Base-by-base conservation (phyloP, 2,113 vertebrate genomes). In the Takifugu bimaculatus region DNA sequence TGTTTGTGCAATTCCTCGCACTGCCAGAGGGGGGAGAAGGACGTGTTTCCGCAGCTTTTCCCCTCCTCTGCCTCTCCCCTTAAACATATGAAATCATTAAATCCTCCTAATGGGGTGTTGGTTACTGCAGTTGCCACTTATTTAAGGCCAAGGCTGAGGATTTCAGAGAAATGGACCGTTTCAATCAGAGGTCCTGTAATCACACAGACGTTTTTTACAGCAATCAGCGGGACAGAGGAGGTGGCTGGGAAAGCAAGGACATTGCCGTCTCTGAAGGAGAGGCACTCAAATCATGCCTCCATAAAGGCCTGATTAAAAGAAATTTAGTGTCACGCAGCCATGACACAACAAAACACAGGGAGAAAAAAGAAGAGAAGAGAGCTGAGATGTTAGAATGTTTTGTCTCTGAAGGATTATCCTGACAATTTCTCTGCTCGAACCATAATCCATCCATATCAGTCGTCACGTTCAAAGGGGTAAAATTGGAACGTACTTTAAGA, bases 371-470 rank as follows among this genome's bases (percentile, higher is more conserved):
- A 43, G 57, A 65, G 55, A 66, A 76, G 72, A 68, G 78, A 72
- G 79, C 74, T 26, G 26, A 84, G 71, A 84, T 82, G 83, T 90
- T 84, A 79, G 70, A 84, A 75, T 72, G 73, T 82, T 87, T 90
- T 86, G 82, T 88, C 77, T 84, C 78, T 82, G 75, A 75, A 71
- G 80, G 85, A 89, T 88, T 85, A 82, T 75, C 74, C 68, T 62
- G 57, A 77, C 67, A 72, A 83, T 77, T 85, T 84, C 75, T 81
- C 60, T 12, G 61, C 80, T 77, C 82, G 81, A 35, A 62, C 66
- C 67, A 83, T 88, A 84, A 87, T 86, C 85, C 81, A 84, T 87
- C 82, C 82, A 87, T 88, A 88, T 86, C 85, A 80, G 78, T 78
- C 75, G 73, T 85, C 79, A 74, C 57, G 69, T 89, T 89, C 73